These are phyloP conservation scores for Elephantulus edwardii DNA, from an alignment of 2,113 vertebrate genomes.

Conservation along the genomic window DNA sequence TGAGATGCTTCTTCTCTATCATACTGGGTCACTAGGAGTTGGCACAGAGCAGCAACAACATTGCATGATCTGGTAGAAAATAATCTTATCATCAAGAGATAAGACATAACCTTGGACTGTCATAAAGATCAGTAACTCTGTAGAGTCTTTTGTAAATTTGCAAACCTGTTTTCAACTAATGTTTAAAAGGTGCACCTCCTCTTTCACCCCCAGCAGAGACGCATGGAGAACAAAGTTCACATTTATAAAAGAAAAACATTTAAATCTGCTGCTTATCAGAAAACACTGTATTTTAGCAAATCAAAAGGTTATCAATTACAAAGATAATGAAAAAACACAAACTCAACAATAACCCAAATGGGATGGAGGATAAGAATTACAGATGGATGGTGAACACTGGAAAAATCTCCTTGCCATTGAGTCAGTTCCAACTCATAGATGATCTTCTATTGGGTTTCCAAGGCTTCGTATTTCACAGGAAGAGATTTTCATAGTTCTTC, in stretches of 20 bases:
- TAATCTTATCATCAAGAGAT: constrained; percentile 13
- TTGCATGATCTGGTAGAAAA: constrained; percentile 8
- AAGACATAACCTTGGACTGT: constrained; percentile 38
- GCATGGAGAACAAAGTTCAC: constrained; percentile 57
- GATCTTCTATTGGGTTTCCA: too few species aligned
- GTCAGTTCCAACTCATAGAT: too few species aligned
- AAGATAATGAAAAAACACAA: not conserved
- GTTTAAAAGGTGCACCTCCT: not conserved
- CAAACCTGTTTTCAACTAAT: constrained; percentile 74
- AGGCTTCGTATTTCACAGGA: too few species aligned
- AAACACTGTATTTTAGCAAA: not conserved
- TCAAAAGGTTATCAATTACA: constrained; percentile 16
- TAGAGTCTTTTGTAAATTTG: constrained; percentile 45
- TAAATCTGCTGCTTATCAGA: not conserved
- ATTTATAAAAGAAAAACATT: constrained; percentile 57
- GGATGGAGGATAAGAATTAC: too few species aligned
- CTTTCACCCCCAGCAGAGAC: constrained; percentile 43
- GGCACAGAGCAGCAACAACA: not conserved
- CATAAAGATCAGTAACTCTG: constrained; percentile 56
- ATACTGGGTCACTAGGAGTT: too few species aligned
- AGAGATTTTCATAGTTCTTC: too few species aligned
- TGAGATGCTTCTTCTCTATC: too few species aligned
- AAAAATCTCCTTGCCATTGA: too few species aligned
- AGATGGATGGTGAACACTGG: too few species aligned
- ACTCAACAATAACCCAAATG: too few species aligned